phyloP scores from a whole-genome alignment of 2,113 vertebrate species.

The Cairina moschata region DNA sequence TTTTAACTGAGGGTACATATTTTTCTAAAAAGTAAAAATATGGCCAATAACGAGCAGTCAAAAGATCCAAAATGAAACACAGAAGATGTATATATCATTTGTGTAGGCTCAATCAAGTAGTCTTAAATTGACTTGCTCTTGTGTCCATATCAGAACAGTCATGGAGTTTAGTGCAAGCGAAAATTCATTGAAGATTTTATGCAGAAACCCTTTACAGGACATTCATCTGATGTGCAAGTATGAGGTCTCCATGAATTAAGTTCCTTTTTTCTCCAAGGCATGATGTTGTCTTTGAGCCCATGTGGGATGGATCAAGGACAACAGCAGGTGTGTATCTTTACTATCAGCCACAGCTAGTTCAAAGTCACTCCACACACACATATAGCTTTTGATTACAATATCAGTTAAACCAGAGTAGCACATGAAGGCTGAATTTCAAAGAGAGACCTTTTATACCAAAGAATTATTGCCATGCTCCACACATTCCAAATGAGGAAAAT shows the following conservation, averaged over 20 bases:
- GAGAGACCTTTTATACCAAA: not conserved
- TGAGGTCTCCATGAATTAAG: not conserved
- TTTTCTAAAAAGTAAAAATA: not conserved
- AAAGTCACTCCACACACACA: not conserved
- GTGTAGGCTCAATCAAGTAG: not conserved
- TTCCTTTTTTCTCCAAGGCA: not conserved
- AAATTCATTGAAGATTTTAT: not conserved
- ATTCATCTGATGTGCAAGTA: not conserved
- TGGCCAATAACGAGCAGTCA: not conserved
- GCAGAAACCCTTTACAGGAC: not conserved
- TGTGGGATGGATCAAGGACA: not conserved
- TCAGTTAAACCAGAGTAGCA: not conserved
- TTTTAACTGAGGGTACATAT: not conserved
- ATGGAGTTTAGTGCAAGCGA: not conserved
- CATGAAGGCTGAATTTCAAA: not conserved
- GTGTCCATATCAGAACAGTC: not conserved
- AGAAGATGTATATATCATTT: not conserved
- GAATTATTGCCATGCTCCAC: not conserved
- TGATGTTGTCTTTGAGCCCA: not conserved
- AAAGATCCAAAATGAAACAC: not conserved
- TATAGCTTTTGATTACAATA: not conserved
- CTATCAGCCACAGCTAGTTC: not conserved
- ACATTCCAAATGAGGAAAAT: not conserved
- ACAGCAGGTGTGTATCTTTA: not conserved
- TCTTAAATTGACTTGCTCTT: not conserved